Base-by-base conservation (phyloP, 2,888 invertebrate genomes). In the Brachycybe producta region DNA sequence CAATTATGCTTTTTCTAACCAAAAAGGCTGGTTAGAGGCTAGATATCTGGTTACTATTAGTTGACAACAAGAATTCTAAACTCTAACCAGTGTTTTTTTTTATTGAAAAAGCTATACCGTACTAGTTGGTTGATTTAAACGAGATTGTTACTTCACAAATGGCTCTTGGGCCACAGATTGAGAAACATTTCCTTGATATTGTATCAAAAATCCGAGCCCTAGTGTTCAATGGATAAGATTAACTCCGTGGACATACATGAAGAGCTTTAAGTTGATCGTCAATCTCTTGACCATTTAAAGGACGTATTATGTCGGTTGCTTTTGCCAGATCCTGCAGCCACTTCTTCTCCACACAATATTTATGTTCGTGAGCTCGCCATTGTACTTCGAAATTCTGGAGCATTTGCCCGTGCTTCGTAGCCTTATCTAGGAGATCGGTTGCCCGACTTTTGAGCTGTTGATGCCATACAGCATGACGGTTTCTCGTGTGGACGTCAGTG, bases 391-490 rank as follows among this genome's bases (percentile, higher is more conserved):
- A 17, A 30, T 42, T 41, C 23, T 54, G 45, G 17, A 54, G 24
- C 13, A 52, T 30, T 8, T 54, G 54, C 19, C 54, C 54, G 11
- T 44, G 43, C 23, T 49, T 40, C 4, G 84, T 82, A 13, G 87
- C 87, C 62, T 80, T 78, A 56, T 88, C 87, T 54, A 88, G 70
- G 51, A 87, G 78, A 3, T 76, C 68, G 0, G 78, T 80, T 17
- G 87, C 86, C 60, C 79, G 75, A 53, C 79, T 77, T 58, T 87
- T 84, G 7, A 88, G 69, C 40, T 80, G 77, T 60, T 80, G 78
- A 62, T 88, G 87, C 19, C 87, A 65, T 13, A 75, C 56, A 44
- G 81, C 75, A 64, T 82, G 81, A 59, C 78, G 76, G 15, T 77
- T 74, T 57, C 82, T 75, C 0, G 87, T 86, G 65, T 85, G 85